Conservation (phyloP, 2,113 vertebrate genomes). For the Amphilophus citrinellus region DNA sequence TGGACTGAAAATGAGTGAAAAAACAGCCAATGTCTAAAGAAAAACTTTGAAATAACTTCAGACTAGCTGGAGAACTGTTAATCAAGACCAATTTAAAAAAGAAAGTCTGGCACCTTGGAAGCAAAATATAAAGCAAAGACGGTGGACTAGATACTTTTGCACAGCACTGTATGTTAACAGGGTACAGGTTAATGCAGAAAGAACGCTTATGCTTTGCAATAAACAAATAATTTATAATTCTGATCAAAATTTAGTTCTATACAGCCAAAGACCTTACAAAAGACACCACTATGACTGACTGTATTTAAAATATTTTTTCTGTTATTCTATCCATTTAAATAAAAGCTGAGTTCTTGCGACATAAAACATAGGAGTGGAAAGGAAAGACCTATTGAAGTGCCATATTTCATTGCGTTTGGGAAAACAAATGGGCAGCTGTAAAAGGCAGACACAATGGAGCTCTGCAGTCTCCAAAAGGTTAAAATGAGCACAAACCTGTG, state of each 20-base stretch:
- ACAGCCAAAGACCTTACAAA: not conserved
- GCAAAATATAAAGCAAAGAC: not conserved
- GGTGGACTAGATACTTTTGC: not conserved
- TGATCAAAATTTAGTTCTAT: not conserved
- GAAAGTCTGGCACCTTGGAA: not conserved
- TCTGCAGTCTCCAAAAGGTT: constrained; percentile 39
- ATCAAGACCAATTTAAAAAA: not conserved
- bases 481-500: constrained; percentile 54
- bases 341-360: constrained; percentile 1
- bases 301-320: not conserved
- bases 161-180: not conserved
- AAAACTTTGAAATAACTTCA: not conserved
- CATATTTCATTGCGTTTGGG: constrained; percentile 21
- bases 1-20: not conserved
- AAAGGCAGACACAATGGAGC: constrained; percentile 39
- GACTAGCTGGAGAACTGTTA: not conserved
- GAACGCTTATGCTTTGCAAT: not conserved
- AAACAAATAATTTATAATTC: not conserved
- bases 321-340: not conserved
- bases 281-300: not conserved
- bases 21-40: not conserved
- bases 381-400: constrained; percentile 38
- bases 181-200: not conserved
- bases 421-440: constrained; percentile 34
- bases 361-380: not conserved